phyloP scores from a whole-genome alignment of 1,140 invertebrate species.

The Solen grandis region DNA sequence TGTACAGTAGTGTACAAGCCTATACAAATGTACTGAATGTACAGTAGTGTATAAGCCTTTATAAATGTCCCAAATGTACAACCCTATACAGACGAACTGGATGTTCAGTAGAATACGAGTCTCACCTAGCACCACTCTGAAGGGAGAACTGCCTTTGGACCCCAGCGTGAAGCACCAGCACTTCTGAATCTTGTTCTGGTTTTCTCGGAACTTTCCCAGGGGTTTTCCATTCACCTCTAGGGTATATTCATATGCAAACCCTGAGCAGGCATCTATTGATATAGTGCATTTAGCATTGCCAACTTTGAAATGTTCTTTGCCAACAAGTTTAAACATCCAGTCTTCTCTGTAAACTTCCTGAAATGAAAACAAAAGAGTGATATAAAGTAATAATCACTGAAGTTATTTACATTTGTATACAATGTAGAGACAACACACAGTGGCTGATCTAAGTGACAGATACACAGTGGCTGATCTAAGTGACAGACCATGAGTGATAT shows the following conservation, averaged over 20 bases:
- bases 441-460: too few species aligned
- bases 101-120: too few species aligned
- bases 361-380: constrained; percentile 62
- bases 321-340: constrained; percentile 95
- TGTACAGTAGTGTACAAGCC: background rate
- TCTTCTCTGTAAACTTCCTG: constrained; percentile 89
- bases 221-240: constrained; percentile 86
- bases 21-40: too few species aligned
- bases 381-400: background rate
- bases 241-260: constrained; percentile 90
- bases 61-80: background rate
- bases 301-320: constrained; percentile 85
- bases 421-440: too few species aligned
- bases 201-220: constrained; percentile 89
- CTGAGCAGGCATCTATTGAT: constrained; percentile 88
- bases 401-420: too few species aligned
- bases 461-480: too few species aligned
- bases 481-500: too few species aligned
- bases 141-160: constrained; percentile 79
- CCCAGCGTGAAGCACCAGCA: constrained; percentile 82
- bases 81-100: background rate
- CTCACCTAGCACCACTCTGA: constrained; percentile 88
- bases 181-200: constrained; percentile 86
- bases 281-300: constrained; percentile 83
- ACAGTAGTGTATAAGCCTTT: too few species aligned